Evolutionary conservation across 2,113 vertebrate genomes (phyloP).

Genomic region (Regulus satrapa): DNA sequence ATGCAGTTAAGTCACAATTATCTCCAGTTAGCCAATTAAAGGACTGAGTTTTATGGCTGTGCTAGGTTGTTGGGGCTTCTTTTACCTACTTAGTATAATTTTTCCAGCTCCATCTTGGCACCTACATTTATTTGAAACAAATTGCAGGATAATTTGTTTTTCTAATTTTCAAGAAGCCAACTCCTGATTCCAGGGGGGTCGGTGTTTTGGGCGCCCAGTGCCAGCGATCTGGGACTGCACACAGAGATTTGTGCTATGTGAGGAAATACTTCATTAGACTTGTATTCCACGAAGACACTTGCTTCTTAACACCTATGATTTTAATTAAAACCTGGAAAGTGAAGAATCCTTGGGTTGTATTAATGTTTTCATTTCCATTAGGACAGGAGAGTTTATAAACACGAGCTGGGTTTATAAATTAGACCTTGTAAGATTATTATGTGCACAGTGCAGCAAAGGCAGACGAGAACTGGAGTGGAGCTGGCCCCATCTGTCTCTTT

Average conservation of each 20-base stretch:
- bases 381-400: slow-evolving; percentile 77
- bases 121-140: slow-evolving; percentile 62
- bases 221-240: slow-evolving; percentile 57
- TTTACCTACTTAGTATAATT: slow-evolving; percentile 27
- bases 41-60: slow-evolving; percentile 13
- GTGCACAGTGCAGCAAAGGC: slow-evolving; percentile 63
- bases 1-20: neutral
- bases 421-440: slow-evolving; percentile 72
- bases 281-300: slow-evolving; percentile 74
- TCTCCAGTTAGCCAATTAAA: slow-evolving; percentile 51
- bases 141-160: slow-evolving; percentile 67
- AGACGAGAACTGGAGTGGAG: slow-evolving; percentile 50
- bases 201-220: slow-evolving; percentile 25
- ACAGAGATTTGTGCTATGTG: slow-evolving; percentile 66
- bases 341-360: slow-evolving; percentile 78
- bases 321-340: slow-evolving; percentile 84
- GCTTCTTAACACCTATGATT: slow-evolving; percentile 78
- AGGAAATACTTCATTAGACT: slow-evolving; percentile 78
- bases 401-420: slow-evolving; percentile 77
- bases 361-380: slow-evolving; percentile 82
- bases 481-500: slow-evolving; percentile 67
- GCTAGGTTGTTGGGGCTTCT: neutral
- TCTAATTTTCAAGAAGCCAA: slow-evolving; percentile 59
- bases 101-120: slow-evolving; percentile 42
- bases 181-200: slow-evolving; percentile 24